phyloP scores from a whole-genome alignment of 1,140 invertebrate species.

The Drosophila elegans region DNA sequence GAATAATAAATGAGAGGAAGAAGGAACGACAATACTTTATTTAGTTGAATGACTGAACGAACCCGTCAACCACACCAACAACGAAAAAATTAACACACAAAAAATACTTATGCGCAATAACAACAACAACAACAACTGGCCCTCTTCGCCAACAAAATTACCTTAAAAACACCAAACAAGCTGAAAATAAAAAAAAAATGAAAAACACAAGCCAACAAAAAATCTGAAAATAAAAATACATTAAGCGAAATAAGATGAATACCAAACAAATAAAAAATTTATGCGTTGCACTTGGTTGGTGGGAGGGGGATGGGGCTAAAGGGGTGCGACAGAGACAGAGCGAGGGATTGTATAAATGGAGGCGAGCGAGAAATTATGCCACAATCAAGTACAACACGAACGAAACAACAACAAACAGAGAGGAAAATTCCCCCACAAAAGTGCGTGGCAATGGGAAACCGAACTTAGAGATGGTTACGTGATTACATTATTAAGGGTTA shows the following conservation, averaged over 20 bases:
- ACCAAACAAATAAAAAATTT: slow-evolving; percentile 82
- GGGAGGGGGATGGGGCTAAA: slow-evolving; percentile 4
- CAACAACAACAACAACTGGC: slow-evolving; percentile 42
- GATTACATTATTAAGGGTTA: background rate
- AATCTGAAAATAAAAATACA: slow-evolving; percentile 79
- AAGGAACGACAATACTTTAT: slow-evolving; percentile 74
- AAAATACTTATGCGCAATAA: slow-evolving; percentile 73
- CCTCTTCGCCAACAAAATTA: slow-evolving; percentile 58
- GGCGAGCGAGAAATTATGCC: slow-evolving; percentile 73
- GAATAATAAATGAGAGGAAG: slow-evolving; percentile 61
- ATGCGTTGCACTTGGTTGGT: slow-evolving; percentile 58
- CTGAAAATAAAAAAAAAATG: slow-evolving; percentile 54
- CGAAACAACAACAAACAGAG: slow-evolving; percentile 53
- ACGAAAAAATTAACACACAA: slow-evolving; percentile 72
- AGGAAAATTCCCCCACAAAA: slow-evolving; percentile 52
- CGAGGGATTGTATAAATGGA: slow-evolving; percentile 31
- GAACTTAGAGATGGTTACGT: slow-evolving; percentile 32
- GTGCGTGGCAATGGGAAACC: slow-evolving; percentile 32
- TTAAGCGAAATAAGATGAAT: slow-evolving; percentile 83
- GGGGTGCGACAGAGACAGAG: slow-evolving; percentile 7
- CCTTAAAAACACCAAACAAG: slow-evolving; percentile 81
- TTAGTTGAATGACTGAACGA: slow-evolving; percentile 81
- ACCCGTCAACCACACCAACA: slow-evolving; percentile 69
- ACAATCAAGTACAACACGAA: slow-evolving; percentile 73
- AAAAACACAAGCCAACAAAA: slow-evolving; percentile 45